Conservation (phyloP, 1,140 invertebrate genomes). For the Cyclina sinensis region DNA sequence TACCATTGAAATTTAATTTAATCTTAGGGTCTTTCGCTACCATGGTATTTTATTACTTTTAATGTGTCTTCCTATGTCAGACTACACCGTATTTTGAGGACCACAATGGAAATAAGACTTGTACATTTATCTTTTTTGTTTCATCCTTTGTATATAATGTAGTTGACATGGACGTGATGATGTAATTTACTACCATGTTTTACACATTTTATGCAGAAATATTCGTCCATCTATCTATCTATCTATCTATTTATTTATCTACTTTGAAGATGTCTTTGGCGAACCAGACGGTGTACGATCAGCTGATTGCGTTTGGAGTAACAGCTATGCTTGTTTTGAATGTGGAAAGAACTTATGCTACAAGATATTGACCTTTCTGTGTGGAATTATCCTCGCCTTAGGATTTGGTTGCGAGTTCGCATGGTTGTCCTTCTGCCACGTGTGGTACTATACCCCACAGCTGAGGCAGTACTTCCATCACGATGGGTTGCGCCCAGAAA, state of each 20-base stretch:
- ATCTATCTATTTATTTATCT: no score
- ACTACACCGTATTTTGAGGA: no score
- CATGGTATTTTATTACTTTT: no score
- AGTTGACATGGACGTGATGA: no score
- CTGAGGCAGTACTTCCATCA: constrained; percentile 86
- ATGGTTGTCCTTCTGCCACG: constrained; percentile 89
- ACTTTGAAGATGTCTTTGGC: constrained; percentile 92
- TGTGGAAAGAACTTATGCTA: constrained; percentile 91
- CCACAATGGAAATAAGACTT: no score
- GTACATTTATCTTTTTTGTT: no score
- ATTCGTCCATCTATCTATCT: not conserved
- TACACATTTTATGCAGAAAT: not conserved
- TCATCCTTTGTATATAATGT: no score
- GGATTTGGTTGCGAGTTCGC: constrained; percentile 91
- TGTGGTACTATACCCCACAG: constrained; percentile 88
- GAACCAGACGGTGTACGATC: constrained; percentile 92
- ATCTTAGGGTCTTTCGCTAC: no score
- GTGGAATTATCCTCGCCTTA: constrained; percentile 90
- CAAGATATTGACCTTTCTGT: constrained; percentile 90
- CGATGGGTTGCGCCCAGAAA: constrained; percentile 89
- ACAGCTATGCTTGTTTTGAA: constrained; percentile 90
- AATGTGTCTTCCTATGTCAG: no score
- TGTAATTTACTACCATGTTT: no score
- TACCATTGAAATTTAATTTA: no score
- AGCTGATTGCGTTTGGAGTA: constrained; percentile 92